phyloP scores from a whole-genome alignment of 2,113 vertebrate species.

The Mustelus asterias region DNA sequence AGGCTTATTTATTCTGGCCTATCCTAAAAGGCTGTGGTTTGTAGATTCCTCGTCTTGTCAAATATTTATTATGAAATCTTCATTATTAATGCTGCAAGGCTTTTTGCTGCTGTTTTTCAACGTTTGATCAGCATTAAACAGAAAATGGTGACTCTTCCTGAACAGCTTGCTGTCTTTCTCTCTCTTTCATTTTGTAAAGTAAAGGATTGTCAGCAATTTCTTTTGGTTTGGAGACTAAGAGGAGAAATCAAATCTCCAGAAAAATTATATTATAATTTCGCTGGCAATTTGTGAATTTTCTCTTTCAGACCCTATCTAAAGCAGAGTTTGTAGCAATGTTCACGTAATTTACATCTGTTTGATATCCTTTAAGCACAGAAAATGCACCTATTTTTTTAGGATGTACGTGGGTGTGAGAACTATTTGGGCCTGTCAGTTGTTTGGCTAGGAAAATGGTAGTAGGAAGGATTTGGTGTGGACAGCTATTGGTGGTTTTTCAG shows the following conservation, averaged over 20 bases:
- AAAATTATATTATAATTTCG: neutral
- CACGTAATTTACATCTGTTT: neutral
- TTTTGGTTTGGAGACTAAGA: neutral
- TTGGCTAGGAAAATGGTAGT: slow-evolving; percentile 56
- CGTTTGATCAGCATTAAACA: slow-evolving; percentile 15
- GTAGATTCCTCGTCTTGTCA: slow-evolving; percentile 46
- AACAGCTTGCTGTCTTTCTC: neutral
- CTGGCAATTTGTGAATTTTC: neutral
- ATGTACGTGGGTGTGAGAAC: slow-evolving; percentile 30
- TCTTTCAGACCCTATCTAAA: neutral
- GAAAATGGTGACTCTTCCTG: slow-evolving; percentile 29
- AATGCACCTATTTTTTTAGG: slow-evolving; percentile 1
- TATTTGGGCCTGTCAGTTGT: slow-evolving; percentile 48
- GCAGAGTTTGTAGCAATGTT: neutral
- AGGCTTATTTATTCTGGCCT: slow-evolving; percentile 63
- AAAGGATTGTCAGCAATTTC: slow-evolving; percentile 8
- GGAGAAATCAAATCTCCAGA: neutral
- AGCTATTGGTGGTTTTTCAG: slow-evolving; percentile 64
- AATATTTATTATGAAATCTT: slow-evolving; percentile 47
- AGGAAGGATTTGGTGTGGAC: slow-evolving; percentile 58
- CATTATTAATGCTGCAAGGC: slow-evolving; percentile 31
- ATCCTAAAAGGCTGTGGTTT: slow-evolving; percentile 44
- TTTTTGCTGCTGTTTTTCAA: slow-evolving; percentile 26
- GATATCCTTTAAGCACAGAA: neutral
- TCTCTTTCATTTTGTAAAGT: slow-evolving; percentile 19